These are phyloP conservation scores for Heliothis peltigera DNA, from an alignment of 2,888 invertebrate genomes.

Conservation along the genomic window DNA sequence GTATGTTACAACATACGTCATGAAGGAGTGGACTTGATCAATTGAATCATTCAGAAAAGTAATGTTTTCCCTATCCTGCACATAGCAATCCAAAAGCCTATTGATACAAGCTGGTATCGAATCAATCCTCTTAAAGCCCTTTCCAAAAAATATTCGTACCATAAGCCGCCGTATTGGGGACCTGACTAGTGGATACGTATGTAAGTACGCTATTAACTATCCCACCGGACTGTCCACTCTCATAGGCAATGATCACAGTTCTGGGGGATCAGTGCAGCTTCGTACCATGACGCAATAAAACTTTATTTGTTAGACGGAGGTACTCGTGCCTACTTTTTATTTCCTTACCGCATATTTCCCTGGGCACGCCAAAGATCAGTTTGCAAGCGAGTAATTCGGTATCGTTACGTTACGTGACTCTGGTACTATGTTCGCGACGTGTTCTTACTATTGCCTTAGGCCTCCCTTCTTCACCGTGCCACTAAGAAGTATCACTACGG, in stretches of 20 bases:
- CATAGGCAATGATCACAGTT: conserved; percentile 46
- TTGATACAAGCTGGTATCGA: conserved; percentile 23
- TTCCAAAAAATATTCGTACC: conserved; percentile 51
- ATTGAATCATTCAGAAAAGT: not conserved
- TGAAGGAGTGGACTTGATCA: not conserved
- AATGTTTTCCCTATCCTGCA: not conserved
- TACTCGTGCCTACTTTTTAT: conserved; percentile 66
- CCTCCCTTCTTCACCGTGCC: conserved; percentile 78
- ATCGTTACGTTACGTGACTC: conserved; percentile 85
- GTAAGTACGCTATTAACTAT: conserved; percentile 55
- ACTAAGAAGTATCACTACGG: conserved; percentile 83
- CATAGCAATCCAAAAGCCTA: conserved; percentile 7
- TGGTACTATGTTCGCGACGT: conserved; percentile 82
- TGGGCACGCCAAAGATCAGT: conserved; percentile 81
- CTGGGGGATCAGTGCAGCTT: conserved; percentile 50
- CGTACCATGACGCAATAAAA: conserved; percentile 68
- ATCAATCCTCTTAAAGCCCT: conserved; percentile 45
- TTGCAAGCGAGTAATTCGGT: conserved; percentile 83
- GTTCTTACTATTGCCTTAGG: conserved; percentile 82
- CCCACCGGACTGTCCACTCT: conserved; percentile 40
- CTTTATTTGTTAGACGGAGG: conserved; percentile 69
- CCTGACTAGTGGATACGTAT: conserved; percentile 38
- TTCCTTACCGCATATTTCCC: conserved; percentile 78
- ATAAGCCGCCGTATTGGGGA: conserved; percentile 50
- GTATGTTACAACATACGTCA: not conserved